A percentile compares a stretch with the other conserved stretches of the same genome.
Evolutionary conservation across 2,113 vertebrate species (phyloP).

Genomic region (Peromyscus californicus): DNA sequence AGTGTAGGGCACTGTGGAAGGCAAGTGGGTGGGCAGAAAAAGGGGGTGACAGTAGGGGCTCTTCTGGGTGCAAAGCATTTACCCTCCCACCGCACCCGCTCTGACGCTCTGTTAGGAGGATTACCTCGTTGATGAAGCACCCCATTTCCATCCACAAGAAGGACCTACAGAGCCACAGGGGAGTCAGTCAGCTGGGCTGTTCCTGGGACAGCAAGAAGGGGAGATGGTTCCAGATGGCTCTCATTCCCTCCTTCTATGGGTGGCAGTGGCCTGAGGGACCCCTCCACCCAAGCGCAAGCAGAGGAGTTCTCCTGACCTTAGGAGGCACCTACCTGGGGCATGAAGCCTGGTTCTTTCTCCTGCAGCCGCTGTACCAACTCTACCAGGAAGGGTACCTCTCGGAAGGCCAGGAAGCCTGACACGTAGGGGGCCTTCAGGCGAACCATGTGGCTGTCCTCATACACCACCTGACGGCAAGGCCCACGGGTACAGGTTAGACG

Average conservation of each 20-base stretch:
- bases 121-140: conserved; percentile 96
- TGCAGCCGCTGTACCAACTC: conserved; percentile 90
- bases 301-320: neutral
- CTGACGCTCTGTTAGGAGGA: neutral
- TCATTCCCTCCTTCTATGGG: neutral
- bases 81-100: neutral
- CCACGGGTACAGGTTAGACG: neutral
- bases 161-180: conserved; percentile 88
- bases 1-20: accelerated
- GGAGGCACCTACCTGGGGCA: conserved; percentile 90
- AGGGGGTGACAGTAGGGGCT: neutral
- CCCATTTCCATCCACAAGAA: conserved; percentile 97
- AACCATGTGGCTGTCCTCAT: conserved; percentile 94
- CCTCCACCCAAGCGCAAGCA: neutral
- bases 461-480: conserved; percentile 90
- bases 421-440: conserved; percentile 91
- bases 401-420: conserved; percentile 95
- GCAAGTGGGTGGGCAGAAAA: neutral
- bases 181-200: neutral
- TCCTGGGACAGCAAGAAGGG: neutral
- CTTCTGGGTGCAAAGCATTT: neutral
- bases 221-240: neutral
- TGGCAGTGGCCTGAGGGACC: too few species aligned
- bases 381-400: conserved; percentile 93
- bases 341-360: conserved; percentile 85